Evolutionary conservation across 2,888 invertebrate species (phyloP).

Genomic region (Dione vanillae): DNA sequence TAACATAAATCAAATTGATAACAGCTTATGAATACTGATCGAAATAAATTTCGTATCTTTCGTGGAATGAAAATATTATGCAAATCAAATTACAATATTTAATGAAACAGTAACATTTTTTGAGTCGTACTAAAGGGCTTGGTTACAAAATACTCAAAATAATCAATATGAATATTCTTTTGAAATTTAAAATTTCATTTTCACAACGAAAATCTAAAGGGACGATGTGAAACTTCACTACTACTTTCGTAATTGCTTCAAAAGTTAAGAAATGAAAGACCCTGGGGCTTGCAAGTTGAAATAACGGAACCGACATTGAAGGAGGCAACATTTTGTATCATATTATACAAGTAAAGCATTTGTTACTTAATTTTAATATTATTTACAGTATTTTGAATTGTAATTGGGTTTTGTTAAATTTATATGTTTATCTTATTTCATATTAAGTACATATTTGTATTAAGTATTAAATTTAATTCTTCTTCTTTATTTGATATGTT

Average conservation of each 20-base stretch:
- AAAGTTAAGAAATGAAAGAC: constrained; percentile 69
- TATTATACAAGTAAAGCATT: constrained; percentile 16
- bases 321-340: constrained; percentile 27
- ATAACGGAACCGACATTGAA: constrained; percentile 58
- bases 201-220: constrained; percentile 65
- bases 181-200: constrained; percentile 67
- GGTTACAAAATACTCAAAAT: constrained; percentile 16
- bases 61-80: not conserved
- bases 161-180: constrained; percentile 54
- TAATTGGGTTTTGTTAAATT: too few relatives aligned
- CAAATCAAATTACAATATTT: not conserved
- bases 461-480: too few relatives aligned
- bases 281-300: constrained; percentile 59
- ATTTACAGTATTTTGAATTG: too few relatives aligned
- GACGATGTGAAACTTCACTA: constrained; percentile 69
- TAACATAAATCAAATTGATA: constrained; percentile 61
- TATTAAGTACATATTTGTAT: too few relatives aligned
- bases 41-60: constrained; percentile 50
- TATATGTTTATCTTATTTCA: too few relatives aligned
- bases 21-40: constrained; percentile 54
- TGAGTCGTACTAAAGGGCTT: not conserved
- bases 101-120: not conserved
- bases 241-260: constrained; percentile 76
- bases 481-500: too few relatives aligned
- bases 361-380: not conserved